Evolutionary conservation across 2,797 vertebrate genomes (phyloP), one percentile per base, ranked within the genome.

Genomic region (Pogonophryne albipinna): DNA sequence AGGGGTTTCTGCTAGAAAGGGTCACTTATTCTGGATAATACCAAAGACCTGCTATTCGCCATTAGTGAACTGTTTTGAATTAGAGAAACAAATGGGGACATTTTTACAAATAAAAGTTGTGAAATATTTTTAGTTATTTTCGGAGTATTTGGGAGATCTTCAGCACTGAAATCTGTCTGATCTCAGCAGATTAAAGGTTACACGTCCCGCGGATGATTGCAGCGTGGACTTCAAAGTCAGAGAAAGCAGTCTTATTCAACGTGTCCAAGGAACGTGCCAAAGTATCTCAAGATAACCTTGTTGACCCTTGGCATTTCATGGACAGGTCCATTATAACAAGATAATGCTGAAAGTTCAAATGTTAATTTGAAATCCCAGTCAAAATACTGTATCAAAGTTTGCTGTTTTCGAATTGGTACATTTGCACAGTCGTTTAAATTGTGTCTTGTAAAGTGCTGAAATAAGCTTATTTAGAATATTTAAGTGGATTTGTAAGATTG

Each of bases 221-320:
- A 55, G 56, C 23, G 56, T 78, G 10, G 15, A 11, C 2, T 1
- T 9, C 20, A 66, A 55, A 2, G 44, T 56, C 55, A 61, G 16
- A 50, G 38, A 87, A 86, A 90, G 78, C 80, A 75, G 62, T n/a
- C 56, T 86, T 87, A 81, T 79, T 83, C 58, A 79, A 82, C 62
- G 19, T 16, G 53, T 53, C 73, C 83, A 61, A 41, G 71, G 17
- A 82, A 79, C 1, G 42, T 83, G 74, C 68, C 62, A 66, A 23
- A 16, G 75, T 74, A 70, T 90, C 79, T 89, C 65, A 61, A 55
- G 44, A 56, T 67, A 67, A 51, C 38, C 52, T 17, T 74, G 34
- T 16, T 78, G 83, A 87, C 75, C 68, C 78, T 59, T 79, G 11
- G 8, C 71, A 76, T 46, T 16, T 15, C 6, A 0, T 2, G 2